Evolutionary conservation across 1,140 invertebrate genomes (phyloP).

Genomic region (Drosophila parvula): DNA sequence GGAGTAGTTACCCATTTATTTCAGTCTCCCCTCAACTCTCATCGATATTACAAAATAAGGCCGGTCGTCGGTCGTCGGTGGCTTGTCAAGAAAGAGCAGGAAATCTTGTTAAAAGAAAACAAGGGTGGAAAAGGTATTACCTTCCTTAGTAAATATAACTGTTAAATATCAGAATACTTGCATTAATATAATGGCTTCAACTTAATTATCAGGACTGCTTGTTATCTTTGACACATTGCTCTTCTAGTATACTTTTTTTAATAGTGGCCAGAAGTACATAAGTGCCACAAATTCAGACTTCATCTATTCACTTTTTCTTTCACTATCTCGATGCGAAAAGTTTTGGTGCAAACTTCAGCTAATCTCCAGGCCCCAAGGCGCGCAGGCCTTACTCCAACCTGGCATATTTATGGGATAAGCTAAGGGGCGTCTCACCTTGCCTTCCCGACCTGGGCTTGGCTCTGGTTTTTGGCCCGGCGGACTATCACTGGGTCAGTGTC

Average conservation of each 20-base stretch:
- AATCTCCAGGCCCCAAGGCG: conserved; percentile 42
- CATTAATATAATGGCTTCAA: too few species aligned
- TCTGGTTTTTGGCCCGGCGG: conserved; percentile 8
- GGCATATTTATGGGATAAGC: conserved; percentile 58
- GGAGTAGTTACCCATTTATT: conserved; percentile 61
- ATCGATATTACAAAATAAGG: conserved; percentile 5
- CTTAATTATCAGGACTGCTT: too few species aligned
- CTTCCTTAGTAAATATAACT: not conserved
- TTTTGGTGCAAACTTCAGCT: conserved; percentile 35
- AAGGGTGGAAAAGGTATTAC: not conserved
- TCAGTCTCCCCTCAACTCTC: conserved; percentile 7
- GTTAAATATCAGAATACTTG: too few species aligned
- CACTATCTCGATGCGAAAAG: conserved; percentile 42
- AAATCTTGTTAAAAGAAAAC: not conserved
- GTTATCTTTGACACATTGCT: not conserved
- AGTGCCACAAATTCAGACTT: not conserved
- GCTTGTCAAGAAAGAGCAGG: not conserved
- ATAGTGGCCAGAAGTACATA: not conserved
- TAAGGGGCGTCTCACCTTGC: conserved; percentile 49
- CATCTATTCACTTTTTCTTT: conserved; percentile 41
- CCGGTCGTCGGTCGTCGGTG: conserved; percentile 2
- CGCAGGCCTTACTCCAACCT: not conserved
- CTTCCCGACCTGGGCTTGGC: conserved; percentile 53
- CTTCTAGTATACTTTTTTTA: not conserved
- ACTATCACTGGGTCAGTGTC: conserved; percentile 72